Evolutionary conservation across 2,888 invertebrate species (phyloP).

Genomic region (Amiota communis): DNA sequence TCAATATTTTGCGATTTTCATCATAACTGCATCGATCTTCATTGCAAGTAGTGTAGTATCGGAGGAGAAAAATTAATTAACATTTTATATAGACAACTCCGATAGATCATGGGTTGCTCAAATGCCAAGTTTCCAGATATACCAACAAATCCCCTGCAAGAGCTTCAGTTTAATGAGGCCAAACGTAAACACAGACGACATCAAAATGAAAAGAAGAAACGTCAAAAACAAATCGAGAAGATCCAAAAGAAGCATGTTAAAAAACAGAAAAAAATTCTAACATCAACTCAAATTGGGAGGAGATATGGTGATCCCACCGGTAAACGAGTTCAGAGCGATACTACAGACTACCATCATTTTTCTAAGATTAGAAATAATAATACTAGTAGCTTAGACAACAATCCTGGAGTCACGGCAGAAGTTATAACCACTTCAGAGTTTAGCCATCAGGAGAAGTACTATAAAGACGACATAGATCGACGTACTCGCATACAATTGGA

Average conservation of each 20-base stretch:
- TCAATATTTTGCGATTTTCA: too few species aligned
- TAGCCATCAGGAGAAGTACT: slow-evolving; percentile 59
- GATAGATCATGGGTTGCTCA: slow-evolving; percentile 65
- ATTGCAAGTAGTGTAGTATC: too few species aligned
- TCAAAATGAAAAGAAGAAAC: slow-evolving; percentile 57
- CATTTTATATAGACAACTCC: not conserved
- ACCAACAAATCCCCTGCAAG: slow-evolving; percentile 66
- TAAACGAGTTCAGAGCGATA: not conserved
- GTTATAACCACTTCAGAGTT: too few species aligned
- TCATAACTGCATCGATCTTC: not conserved
- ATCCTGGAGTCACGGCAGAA: too few species aligned
- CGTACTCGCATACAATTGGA: slow-evolving; percentile 74
- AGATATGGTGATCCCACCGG: slow-evolving; percentile 21
- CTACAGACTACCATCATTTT: too few species aligned
- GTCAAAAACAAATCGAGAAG: slow-evolving; percentile 60
- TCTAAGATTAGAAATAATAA: too few species aligned
- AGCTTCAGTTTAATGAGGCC: slow-evolving; percentile 55
- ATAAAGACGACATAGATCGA: slow-evolving; percentile 62
- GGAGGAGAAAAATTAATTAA: too few species aligned
- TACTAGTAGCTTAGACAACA: too few species aligned
- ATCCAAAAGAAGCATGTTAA: slow-evolving; percentile 63
- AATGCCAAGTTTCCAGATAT: slow-evolving; percentile 60
- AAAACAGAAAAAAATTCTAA: slow-evolving; percentile 46
- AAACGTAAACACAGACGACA: slow-evolving; percentile 52
- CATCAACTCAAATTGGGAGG: slow-evolving; percentile 28